Percentiles rank a stretch among this genome's conserved stretches.
Conservation (phyloP, 2,888 invertebrate species). For the Diaperis boleti region DNA sequence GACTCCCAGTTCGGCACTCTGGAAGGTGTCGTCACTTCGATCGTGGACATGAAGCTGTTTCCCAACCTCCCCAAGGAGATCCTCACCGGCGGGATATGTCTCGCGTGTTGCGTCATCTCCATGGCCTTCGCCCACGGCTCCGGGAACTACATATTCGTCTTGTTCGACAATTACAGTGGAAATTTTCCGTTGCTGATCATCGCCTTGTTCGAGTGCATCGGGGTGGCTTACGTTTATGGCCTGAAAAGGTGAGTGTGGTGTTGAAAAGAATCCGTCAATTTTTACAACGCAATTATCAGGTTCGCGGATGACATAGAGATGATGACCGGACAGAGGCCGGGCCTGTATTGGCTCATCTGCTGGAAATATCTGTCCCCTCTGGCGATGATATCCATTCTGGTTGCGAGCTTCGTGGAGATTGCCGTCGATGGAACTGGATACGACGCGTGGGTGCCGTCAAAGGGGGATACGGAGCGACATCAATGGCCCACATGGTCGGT, state of each 20-base stretch:
- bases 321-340: slow-evolving; percentile 92
- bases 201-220: slow-evolving; percentile 92
- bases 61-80: slow-evolving; percentile 92
- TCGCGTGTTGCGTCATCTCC: slow-evolving; percentile 85
- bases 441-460: slow-evolving; percentile 83
- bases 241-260: slow-evolving; percentile 87
- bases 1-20: slow-evolving; percentile 97
- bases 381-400: slow-evolving; percentile 88
- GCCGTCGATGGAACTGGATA: slow-evolving; percentile 85
- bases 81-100: slow-evolving; percentile 84
- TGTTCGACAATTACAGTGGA: slow-evolving; percentile 95
- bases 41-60: slow-evolving; percentile 95
- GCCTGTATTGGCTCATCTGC: slow-evolving; percentile 91
- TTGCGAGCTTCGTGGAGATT: slow-evolving; percentile 86
- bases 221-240: slow-evolving; percentile 94
- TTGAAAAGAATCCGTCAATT: too few species aligned
- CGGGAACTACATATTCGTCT: slow-evolving; percentile 92
- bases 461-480: slow-evolving; percentile 79
- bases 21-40: slow-evolving; percentile 95
- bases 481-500: slow-evolving; percentile 93
- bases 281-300: too few species aligned
- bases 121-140: slow-evolving; percentile 94
- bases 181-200: slow-evolving; percentile 93
- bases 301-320: slow-evolving; percentile 94
- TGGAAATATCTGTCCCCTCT: slow-evolving; percentile 94